These are phyloP conservation scores for Zaprionus gabonicus DNA, from an alignment of 1,140 invertebrate genomes.

Conservation along the genomic window DNA sequence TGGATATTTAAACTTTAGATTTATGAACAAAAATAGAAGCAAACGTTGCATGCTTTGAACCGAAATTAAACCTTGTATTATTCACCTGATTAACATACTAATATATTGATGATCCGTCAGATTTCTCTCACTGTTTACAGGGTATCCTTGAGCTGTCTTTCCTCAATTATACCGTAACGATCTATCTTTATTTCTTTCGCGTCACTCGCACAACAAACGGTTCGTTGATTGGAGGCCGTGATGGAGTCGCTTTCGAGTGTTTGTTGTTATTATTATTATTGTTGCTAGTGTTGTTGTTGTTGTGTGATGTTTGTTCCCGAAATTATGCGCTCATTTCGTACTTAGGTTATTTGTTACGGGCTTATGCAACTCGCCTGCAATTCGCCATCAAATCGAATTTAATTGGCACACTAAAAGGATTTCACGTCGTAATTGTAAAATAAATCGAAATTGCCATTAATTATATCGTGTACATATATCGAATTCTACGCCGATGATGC, in stretches of 20 bases:
- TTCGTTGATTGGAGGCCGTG: constrained; percentile 51
- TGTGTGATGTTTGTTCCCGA: constrained; percentile 19
- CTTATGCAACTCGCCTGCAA: constrained; percentile 26
- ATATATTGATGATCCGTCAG: no score
- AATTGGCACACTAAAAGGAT: constrained; percentile 31
- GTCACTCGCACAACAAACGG: constrained; percentile 50
- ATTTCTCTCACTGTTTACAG: neutral
- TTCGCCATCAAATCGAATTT: constrained; percentile 28
- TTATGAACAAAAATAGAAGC: no score
- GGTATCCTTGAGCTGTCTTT: neutral
- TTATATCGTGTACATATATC: neutral
- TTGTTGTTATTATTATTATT: constrained; percentile 13
- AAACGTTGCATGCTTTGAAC: no score
- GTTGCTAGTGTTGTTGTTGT: constrained; percentile 4
- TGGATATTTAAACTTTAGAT: neutral
- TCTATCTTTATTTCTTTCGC: constrained; percentile 18
- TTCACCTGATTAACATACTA: no score
- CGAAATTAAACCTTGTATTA: no score
- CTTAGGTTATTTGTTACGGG: constrained; percentile 1
- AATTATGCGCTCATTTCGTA: constrained; percentile 39
- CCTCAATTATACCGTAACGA: neutral
- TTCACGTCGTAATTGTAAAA: constrained; percentile 26
- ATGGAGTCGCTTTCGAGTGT: constrained; percentile 40
- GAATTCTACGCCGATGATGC: neutral
- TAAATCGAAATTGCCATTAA: constrained; percentile 19